Evolutionary conservation across 2,113 vertebrate species (phyloP).

Genomic region (Tychaedon coryphoeus): DNA sequence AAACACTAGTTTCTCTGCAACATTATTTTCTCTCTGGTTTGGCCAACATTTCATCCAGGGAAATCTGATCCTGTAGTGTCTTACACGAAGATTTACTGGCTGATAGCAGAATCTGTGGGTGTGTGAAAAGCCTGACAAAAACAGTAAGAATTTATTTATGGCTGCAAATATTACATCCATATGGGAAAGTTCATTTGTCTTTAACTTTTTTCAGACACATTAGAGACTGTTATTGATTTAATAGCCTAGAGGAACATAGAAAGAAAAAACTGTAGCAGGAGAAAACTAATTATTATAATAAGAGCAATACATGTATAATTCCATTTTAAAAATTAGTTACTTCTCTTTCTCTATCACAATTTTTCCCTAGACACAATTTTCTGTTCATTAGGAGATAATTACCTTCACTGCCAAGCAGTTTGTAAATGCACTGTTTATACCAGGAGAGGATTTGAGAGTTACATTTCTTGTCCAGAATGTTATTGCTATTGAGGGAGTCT

Average conservation of each 20-base stretch:
- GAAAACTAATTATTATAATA: slow-evolving; percentile 68
- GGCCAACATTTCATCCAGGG: not conserved
- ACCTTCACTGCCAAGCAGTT: slow-evolving; percentile 52
- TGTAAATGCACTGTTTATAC: slow-evolving; percentile 52
- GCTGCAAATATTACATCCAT: slow-evolving; percentile 64
- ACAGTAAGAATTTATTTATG: slow-evolving; percentile 54
- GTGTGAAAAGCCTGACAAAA: slow-evolving; percentile 49
- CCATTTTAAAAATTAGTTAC: slow-evolving; percentile 39
- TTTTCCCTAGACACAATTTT: slow-evolving; percentile 46
- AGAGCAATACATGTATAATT: slow-evolving; percentile 53
- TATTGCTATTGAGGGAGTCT: not conserved
- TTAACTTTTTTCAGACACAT: slow-evolving; percentile 46
- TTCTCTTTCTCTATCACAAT: slow-evolving; percentile 31
- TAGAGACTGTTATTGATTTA: slow-evolving; percentile 63
- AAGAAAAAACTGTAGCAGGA: not conserved
- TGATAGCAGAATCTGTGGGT: slow-evolving; percentile 56
- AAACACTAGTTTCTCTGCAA: not conserved
- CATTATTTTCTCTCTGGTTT: not conserved
- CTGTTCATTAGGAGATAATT: slow-evolving; percentile 69
- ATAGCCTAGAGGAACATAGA: slow-evolving; percentile 35
- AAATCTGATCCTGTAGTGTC: slow-evolving; percentile 21
- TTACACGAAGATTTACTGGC: slow-evolving; percentile 46
- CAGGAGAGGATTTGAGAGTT: not conserved
- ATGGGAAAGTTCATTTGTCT: slow-evolving; percentile 65
- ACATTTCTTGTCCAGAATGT: slow-evolving; percentile 33